Base-by-base conservation (phyloP, 64 coral and sea anemone species). In the Actinia equina region DNA sequence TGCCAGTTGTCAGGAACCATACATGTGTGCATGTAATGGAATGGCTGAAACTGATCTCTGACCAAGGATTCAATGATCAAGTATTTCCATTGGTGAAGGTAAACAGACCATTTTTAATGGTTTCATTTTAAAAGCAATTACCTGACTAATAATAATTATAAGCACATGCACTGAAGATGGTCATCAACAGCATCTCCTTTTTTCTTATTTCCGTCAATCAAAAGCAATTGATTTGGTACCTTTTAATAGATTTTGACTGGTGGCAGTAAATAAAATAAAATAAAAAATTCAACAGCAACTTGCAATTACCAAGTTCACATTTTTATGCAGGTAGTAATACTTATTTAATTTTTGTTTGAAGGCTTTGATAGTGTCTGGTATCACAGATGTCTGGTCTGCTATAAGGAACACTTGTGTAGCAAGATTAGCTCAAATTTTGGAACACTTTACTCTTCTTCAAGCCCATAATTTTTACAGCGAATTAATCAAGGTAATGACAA, bases 381-480 rank as follows among this genome's bases (percentile, higher is more conserved):
- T 99, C 16, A 99, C 96, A n/a, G 96, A 99, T 93, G 94, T 99
- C 41, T 99, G 96, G 96, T 99, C 96, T 53, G 96, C 96, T 57
- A 93, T 95, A n/a, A 90, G 96, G 56, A 99, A 99, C 25, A 90
- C 90, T 1, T 99, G 96, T 89, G 93, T 90, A 45, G 90, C 91
- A 77, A 85, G 94, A 76, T 69, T 99, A 51, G 89, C 93, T 46
- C 91, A 64, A 80, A 84, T 88, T 86, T 70, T 99, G 61, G 93
- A 99, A 59, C 71, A 89, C 51, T 92, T 99, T 25, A 90, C 86
- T 43, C 25, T 95, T 22, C 54, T 19, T 62, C 96, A 99, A 88
- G 86, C 91, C 45, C 93, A 99, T 56, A 71, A 84, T 74, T 90
- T 95, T 42, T 99, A 92, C 71, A 84, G 43, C 20, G 89, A 89